Evolutionary conservation across 2,888 invertebrate species (phyloP), one percentile per base, ranked within the genome.

Genomic region (Nycteola revayana): DNA sequence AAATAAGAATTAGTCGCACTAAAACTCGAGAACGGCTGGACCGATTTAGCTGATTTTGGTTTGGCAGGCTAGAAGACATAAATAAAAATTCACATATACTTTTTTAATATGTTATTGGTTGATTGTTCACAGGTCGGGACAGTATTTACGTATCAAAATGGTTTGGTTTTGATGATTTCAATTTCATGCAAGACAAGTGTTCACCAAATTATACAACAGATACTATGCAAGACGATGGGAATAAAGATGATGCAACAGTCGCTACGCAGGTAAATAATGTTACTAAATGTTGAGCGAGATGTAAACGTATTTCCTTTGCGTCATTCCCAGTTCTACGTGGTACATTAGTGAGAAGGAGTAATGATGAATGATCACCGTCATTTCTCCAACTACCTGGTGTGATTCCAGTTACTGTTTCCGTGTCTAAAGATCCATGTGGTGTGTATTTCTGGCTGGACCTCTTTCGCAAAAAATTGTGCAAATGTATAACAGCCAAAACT

Each of bases 261-360:
- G 30, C 34, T 34, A 48, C 41, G 36, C 36, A 30, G 37, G 40
- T 21, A 41, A 25, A 34, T 32, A 42, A 37, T 42, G 32, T 37
- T 35, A 36, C 20, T 33, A 29, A 47, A 34, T 47, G 40, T 39
- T 31, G 14, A 28, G 49, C 44, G 10, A 52, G 38, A 36, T 59
- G 44, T 14, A 37, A 37, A 28, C 52, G 43, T 44, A 50, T 49
- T 41, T 45, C 40, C 32, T 52, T 39, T 23, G 50, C 52, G 30
- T 41, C 25, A 32, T 42, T 35, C 18, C 36, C 32, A 30, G 20
- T 28, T 39, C 42, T 35, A 9, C 46, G 33, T 36, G 42, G 40
- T 21, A 23, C 9, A 22, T 20, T 27, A 20, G 27, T 23, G 27
- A 55, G 25, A 20, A 36, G 38, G 28, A 25, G 10, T 10, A 41